Evolutionary conservation across 2,888 invertebrate species (phyloP), one percentile per base, ranked within the genome.

Genomic region (Fragum sueziense): DNA sequence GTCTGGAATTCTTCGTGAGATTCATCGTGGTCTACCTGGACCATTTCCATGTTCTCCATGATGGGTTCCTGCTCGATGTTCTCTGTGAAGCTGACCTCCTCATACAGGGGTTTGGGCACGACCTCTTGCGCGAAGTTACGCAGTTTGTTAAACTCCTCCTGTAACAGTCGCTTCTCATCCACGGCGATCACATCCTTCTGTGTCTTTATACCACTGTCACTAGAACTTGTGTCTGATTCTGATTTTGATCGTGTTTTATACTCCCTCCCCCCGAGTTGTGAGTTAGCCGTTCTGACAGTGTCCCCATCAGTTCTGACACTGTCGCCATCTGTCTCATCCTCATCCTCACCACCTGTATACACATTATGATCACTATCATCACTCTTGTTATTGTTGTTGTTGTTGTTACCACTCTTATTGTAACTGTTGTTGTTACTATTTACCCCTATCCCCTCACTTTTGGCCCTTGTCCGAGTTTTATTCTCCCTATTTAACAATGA

Each of bases 71-170:
- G 70, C 61, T 82, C 85, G 59, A 86, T 54, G 34, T 84, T 77
- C 68, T 89, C 89, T 52, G 85, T 85, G 33, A 88, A 74, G 47
- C 85, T 78, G 22, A 71, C 81, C 76, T 80, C 76, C 67, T 85
- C 86, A 47, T 82, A 80, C 31, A 76, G 74, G n/a, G 81, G 84
- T 68, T 81, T 70, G 9, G 86, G 86, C n/a, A 85, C 84, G 31
- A 88, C 77, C 71, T 88, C 86, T 52, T 78, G 69, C 22, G 88
- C 88, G 80, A 90, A 90, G 20, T 80, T 84, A 74, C 86, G 85
- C 29, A 90, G 70, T 76, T 90, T 87, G 74, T 87, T 84, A 80
- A 89, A 88, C 47, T 88, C 89, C 62, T 81, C 79, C 51, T 76
- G 78, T 65, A 87, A 72, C 57, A 87, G 70, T 61, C 83, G 80